Evolutionary conservation across 2,888 invertebrate genomes (phyloP).

Genomic region (Oconnorella tubifera): DNA sequence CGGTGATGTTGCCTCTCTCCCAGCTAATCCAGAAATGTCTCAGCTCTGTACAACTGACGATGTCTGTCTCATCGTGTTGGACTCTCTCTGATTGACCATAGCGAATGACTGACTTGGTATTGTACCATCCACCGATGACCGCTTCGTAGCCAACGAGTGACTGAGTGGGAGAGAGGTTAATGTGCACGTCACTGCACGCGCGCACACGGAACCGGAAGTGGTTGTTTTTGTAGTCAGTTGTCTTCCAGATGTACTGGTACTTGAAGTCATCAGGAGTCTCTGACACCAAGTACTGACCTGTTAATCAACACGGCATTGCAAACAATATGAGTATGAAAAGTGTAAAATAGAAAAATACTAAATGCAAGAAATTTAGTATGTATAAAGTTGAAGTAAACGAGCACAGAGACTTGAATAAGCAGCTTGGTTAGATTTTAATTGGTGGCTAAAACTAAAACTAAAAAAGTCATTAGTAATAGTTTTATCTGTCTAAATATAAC

Average conservation of each 20-base stretch:
- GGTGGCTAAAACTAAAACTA: too few species aligned
- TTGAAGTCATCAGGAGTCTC: conserved; percentile 17
- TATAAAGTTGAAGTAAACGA: too few species aligned
- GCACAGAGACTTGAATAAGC: too few species aligned
- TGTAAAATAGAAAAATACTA: too few species aligned
- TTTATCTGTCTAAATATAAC: too few species aligned
- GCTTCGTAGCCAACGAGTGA: conserved; percentile 12
- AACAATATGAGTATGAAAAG: neutral
- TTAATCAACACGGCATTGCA: neutral
- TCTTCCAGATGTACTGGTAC: conserved; percentile 20
- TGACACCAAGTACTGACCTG: conserved; percentile 15
- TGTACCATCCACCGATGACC: conserved; percentile 15
- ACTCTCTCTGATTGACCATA: neutral
- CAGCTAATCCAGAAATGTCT: conserved; percentile 16
- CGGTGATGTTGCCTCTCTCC: conserved; percentile 10
- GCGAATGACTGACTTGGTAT: conserved; percentile 18
- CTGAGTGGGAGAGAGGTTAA: conserved; percentile 14
- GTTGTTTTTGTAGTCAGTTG: conserved; percentile 9
- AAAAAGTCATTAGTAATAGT: too few species aligned
- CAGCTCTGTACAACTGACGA: neutral
- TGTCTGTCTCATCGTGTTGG: conserved; percentile 8
- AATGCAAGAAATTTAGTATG: too few species aligned
- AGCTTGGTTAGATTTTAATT: too few species aligned
- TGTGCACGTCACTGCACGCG: conserved; percentile 19
- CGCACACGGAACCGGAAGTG: conserved; percentile 16